Evolutionary conservation across 2,113 vertebrate species (phyloP), one percentile per base, ranked within the genome.

Genomic region (Tetrax tetrax): DNA sequence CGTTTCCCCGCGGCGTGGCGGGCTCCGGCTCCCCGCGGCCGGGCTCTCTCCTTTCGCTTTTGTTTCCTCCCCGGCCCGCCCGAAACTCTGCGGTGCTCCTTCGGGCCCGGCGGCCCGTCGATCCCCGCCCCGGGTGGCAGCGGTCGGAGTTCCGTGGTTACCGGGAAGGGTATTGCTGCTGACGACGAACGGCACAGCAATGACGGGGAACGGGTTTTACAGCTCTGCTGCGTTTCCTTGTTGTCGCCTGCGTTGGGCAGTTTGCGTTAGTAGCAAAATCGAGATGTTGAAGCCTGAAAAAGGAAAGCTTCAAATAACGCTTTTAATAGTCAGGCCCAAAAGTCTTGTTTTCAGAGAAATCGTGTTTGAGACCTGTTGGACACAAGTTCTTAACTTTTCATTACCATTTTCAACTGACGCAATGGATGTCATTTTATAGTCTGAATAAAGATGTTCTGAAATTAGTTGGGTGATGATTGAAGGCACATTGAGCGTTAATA

Each of bases 361-460:
- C 16, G 0, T 3, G 4, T 41, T 48, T 77, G n/a, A 35, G 60
- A 27, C 24, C 24, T 48, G 37, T 66, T 83, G 41, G n/a, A 29
- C 4, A 2, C 3, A 45, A 38, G 38, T 3, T 12, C 23, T 60
- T 54, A 31, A 22, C 35, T 80, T 77, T 8, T 70, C 19, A 2
- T 47, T 50, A 8, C 7, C 0, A 0, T 37, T 74, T 93, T 48
- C n/a, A 45, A 0, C 9, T 24, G 13, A 6, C 5, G 1, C 56
- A 59, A 8, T 2, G 37, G 33, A 21, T 57, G 19, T 70, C 23
- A 9, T 9, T 83, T 61, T 53, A 13, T 22, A 29, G 27, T 5
- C 37, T 56, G 41, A 48, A 3, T 27, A 25, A 77, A 23, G 35
- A 5, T 35, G 8, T 45, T 77, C 24, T 65, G 48, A 65, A 22